Percentiles rank a stretch among this genome's conserved stretches.
phyloP scores from a whole-genome alignment of 1,140 invertebrate species.

The Drosophila hydei region DNA sequence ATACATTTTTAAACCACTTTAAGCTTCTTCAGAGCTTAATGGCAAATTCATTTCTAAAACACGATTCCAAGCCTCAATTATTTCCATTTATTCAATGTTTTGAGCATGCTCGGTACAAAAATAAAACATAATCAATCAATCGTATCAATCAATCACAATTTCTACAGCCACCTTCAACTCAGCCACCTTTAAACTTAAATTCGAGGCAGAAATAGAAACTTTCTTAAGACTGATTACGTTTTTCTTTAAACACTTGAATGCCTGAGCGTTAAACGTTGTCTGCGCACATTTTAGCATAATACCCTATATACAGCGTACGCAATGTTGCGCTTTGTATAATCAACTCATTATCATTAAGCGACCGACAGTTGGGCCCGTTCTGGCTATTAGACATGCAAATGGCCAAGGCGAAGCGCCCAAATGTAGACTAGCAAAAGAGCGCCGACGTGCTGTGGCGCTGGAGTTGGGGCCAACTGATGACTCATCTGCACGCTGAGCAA shows the following conservation, averaged over 20 bases:
- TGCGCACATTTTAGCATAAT: slow-evolving; percentile 2
- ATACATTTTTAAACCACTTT: no score
- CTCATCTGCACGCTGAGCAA: slow-evolving; percentile 44
- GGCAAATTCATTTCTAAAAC: no score
- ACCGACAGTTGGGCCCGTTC: slow-evolving; percentile 20
- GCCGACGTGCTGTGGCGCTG: not conserved
- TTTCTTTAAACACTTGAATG: not conserved
- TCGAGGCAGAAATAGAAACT: not conserved
- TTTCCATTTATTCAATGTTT: no score
- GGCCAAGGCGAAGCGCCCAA: slow-evolving; percentile 17
- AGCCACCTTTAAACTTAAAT: not conserved
- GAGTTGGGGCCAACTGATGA: slow-evolving; percentile 14
- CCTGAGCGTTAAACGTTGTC: not conserved
- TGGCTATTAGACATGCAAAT: slow-evolving; percentile 48
- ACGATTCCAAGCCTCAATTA: no score
- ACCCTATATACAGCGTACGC: slow-evolving; percentile 1
- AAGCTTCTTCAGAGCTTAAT: no score
- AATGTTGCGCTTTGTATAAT: slow-evolving; percentile 39
- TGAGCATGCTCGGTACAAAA: no score
- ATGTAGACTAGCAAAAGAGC: slow-evolving; percentile 30
- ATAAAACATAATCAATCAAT: no score
- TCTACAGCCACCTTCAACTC: no score
- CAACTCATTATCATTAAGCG: slow-evolving; percentile 47
- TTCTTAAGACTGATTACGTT: not conserved
- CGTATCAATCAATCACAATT: no score